Percentiles rank a stretch among this genome's conserved stretches.
phyloP scores from a whole-genome alignment of 2,113 vertebrate species.

The Caranx melampygus region DNA sequence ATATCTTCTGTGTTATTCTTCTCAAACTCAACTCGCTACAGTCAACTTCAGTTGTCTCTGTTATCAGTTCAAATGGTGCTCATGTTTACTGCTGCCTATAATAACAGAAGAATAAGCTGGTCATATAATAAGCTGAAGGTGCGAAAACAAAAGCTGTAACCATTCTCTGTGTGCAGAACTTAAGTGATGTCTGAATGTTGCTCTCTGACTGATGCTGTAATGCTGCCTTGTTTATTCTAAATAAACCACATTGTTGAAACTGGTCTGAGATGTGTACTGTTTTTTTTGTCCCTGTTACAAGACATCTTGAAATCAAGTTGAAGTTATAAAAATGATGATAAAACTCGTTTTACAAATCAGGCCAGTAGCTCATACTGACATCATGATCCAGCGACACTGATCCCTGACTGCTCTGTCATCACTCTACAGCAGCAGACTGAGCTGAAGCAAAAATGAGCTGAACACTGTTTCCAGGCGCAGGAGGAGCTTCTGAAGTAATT shows the following conservation, averaged over 20 bases:
- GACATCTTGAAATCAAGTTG: background rate
- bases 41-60: conserved; percentile 4
- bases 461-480: background rate
- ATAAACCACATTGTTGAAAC: conserved; percentile 67
- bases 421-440: background rate
- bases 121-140: conserved; percentile 53
- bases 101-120: conserved; percentile 63
- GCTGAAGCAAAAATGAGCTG: background rate
- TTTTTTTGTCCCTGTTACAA: background rate
- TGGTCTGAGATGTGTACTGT: background rate
- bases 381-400: background rate
- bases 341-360: background rate
- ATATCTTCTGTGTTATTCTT: conserved; percentile 9
- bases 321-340: background rate
- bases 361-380: background rate
- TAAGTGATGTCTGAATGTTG: conserved; percentile 49
- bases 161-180: conserved; percentile 36
- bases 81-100: conserved; percentile 32
- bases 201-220: conserved; percentile 58
- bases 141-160: conserved; percentile 33
- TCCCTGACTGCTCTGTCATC: background rate
- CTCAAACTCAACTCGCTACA: background rate
- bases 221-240: conserved; percentile 56
- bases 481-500: background rate
- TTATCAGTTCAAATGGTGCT: conserved; percentile 59